A percentile compares a stretch with the other conserved stretches of the same genome.
Conservation (phyloP, 1,140 invertebrate genomes). For the Drosophila nasuta region DNA sequence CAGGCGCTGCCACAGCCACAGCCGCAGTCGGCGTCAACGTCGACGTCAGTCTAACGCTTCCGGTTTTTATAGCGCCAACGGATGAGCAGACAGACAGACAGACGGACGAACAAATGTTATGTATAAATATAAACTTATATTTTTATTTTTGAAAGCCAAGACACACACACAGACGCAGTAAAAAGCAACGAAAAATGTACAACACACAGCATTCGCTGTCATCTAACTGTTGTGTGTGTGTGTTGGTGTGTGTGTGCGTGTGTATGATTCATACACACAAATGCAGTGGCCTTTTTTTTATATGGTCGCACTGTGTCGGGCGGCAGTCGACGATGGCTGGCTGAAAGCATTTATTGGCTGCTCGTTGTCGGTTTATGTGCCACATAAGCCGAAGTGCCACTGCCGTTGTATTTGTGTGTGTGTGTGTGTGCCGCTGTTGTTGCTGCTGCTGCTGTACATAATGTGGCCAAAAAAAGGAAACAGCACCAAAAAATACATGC, state of each 20-base stretch:
- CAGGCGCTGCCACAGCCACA: conserved; percentile 50
- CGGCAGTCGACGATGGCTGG: conserved; percentile 61
- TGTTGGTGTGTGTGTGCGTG: conserved; percentile 26
- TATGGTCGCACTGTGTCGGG: conserved; percentile 57
- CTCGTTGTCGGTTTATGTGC: conserved; percentile 81
- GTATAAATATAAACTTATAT: conserved; percentile 83
- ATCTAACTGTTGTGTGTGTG: conserved; percentile 37
- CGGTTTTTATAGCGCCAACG: conserved; percentile 71
- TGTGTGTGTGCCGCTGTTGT: conserved; percentile 37
- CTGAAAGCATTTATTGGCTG: conserved; percentile 81
- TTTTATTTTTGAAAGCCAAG: conserved; percentile 69
- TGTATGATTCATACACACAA: conserved; percentile 69
- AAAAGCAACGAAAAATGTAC: conserved; percentile 53
- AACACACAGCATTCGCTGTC: conserved; percentile 62
- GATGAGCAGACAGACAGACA: conserved; percentile 31
- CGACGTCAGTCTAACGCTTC: conserved; percentile 67
- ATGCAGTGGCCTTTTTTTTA: conserved; percentile 73
- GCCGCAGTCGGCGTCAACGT: conserved; percentile 13
- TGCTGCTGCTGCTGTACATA: conserved; percentile 59
- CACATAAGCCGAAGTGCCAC: conserved; percentile 79
- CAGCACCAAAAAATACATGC: conserved; percentile 48
- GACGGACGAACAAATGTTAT: conserved; percentile 70
- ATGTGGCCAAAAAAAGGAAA: conserved; percentile 62
- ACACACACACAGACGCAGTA: conserved; percentile 51
- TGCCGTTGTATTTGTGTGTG: conserved; percentile 31